Evolutionary conservation across 2,113 vertebrate genomes (phyloP).

Genomic region (Chaetodon auriga): DNA sequence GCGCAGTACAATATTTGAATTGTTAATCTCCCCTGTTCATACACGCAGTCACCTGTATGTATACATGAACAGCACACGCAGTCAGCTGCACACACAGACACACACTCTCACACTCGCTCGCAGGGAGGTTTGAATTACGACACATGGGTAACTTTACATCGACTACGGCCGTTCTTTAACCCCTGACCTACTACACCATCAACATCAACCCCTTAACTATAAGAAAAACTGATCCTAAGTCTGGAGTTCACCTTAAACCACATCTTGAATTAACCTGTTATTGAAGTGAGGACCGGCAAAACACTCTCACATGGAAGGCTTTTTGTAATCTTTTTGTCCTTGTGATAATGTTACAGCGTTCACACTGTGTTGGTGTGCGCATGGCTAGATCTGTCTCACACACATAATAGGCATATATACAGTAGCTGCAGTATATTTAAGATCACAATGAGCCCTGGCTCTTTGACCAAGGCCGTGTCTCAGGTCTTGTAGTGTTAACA

Average conservation of each 20-base stretch:
- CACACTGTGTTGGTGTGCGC: background rate
- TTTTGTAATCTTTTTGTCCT: background rate
- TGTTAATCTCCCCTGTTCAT: slow-evolving; percentile 64
- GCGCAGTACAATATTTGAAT: slow-evolving; percentile 72
- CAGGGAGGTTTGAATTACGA: slow-evolving; percentile 39
- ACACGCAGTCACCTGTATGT: slow-evolving; percentile 46
- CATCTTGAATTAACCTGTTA: background rate
- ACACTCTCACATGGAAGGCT: background rate
- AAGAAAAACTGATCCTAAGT: slow-evolving; percentile 1
- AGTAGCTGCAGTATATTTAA: slow-evolving; percentile 51
- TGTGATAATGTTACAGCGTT: background rate
- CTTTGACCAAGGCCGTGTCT: slow-evolving; percentile 26
- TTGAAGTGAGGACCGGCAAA: background rate
- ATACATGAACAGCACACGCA: slow-evolving; percentile 28
- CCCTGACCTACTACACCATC: background rate
- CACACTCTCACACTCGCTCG: slow-evolving; percentile 9
- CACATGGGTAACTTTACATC: slow-evolving; percentile 4
- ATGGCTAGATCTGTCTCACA: background rate
- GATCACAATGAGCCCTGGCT: slow-evolving; percentile 45
- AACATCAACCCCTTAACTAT: background rate
- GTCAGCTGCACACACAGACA: slow-evolving; percentile 17
- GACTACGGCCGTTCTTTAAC: background rate
- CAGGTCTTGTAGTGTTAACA: slow-evolving; percentile 46
- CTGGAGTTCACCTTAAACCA: background rate
- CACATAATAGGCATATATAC: background rate